Percentiles rank a stretch among this genome's conserved stretches.
These are phyloP conservation scores for Promerops cafer DNA, from an alignment of 2,113 vertebrate genomes.

Conservation along the genomic window DNA sequence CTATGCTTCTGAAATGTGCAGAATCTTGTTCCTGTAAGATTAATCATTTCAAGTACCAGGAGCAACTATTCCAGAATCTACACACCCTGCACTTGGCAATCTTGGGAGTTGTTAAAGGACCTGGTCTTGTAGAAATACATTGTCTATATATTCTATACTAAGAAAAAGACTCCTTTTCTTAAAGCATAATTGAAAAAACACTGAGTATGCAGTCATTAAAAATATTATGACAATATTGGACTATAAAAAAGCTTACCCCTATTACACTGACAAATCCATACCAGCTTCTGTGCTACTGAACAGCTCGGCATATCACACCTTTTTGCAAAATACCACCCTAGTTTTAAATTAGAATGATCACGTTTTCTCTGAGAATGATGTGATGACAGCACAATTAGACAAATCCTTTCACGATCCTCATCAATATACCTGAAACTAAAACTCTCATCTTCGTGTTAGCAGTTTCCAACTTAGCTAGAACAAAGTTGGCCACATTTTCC, in stretches of 20 bases:
- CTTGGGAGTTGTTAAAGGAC: background rate
- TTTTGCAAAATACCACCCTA: background rate
- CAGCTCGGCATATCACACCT: background rate
- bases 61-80: background rate
- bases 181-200: background rate
- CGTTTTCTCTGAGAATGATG: background rate
- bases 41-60: background rate
- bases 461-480: background rate
- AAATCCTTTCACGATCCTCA: background rate
- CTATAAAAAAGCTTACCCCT: background rate
- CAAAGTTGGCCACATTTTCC: background rate
- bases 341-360: background rate
- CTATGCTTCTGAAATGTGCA: background rate
- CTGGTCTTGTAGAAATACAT: background rate
- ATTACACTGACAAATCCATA: background rate
- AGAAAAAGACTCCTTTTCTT: background rate
- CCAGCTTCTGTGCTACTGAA: background rate
- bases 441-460: background rate
- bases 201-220: background rate
- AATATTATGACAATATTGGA: background rate
- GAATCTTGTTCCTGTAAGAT: background rate
- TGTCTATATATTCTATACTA: background rate
- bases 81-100: background rate
- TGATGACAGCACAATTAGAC: background rate
- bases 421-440: background rate